Evolutionary conservation across 2,113 vertebrate genomes (phyloP), one percentile per base, ranked within the genome.

Genomic region (Labeo rohita): DNA sequence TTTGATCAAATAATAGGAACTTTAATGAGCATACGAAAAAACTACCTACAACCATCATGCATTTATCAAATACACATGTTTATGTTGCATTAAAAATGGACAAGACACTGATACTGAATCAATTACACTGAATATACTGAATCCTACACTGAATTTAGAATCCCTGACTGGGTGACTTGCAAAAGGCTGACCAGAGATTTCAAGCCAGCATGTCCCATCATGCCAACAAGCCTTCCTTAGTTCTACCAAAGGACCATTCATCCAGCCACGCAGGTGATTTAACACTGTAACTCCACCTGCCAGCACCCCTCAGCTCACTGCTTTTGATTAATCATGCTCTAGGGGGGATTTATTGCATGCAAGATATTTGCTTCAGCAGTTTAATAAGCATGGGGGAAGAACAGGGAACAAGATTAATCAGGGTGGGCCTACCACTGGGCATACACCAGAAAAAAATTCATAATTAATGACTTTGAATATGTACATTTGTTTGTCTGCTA

Each of bases 311-410:
- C 88, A 89, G 90, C 92, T 93, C 92, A 91, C 89, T 88, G 91
- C 87, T 92, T 93, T 93, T 95, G 94, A 95, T 95, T 94, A 95
- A 95, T 95, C 92, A 92, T 92, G 86, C 91, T 91, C 92, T 91
- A 87, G 90, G 88, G 91, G 93, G 92, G 94, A 95, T 95, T 95
- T 95, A 95, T 95, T 94, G 91, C 93, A 93, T 86, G 90, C 92
- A 91, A 91, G 93, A 92, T 94, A 94, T 95, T 95, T 95, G 94
- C 94, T 94, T 95, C 94, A 95, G 94, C 93, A 89, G 93, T 94
- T 95, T 95, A 95, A 95, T 95, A 95, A 95, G 93, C 92, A 90
- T 90, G 90, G 90, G 88, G 91, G 91, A 88, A 90, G 91, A 92
- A 93, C 92, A 87, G 82, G 87, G 80, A 84, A 68, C 83, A 86